Percentiles rank a stretch among this genome's conserved stretches.
phyloP scores from a whole-genome alignment of 2,888 invertebrate species.

The Blera fallax region DNA sequence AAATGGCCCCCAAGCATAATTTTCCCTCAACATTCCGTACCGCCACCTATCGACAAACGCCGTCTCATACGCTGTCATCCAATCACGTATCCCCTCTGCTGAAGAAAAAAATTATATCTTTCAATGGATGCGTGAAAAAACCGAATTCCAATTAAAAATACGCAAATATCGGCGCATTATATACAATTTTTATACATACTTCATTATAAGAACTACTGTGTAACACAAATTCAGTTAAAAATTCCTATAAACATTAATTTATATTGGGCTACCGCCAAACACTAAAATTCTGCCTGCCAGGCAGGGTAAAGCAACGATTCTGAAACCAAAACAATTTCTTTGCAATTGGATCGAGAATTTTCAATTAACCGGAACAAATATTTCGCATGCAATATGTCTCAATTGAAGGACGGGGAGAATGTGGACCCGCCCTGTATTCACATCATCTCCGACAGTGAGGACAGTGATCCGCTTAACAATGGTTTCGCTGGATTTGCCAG shows the following conservation, averaged over 20 bases:
- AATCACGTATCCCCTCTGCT: constrained; percentile 43
- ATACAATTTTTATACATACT: neutral
- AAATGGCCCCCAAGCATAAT: neutral
- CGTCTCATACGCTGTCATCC: constrained; percentile 16
- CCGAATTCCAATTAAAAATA: neutral
- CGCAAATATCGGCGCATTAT: constrained; percentile 9
- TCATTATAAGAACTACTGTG: neutral
- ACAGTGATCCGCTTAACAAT: constrained; percentile 5
- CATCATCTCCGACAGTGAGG: constrained; percentile 58
- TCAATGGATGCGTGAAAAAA: constrained; percentile 33
- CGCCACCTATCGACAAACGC: constrained; percentile 11
- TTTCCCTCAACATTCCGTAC: neutral
- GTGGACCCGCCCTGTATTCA: constrained; percentile 16
- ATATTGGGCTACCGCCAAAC: constrained; percentile 43
- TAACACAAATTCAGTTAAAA: neutral
- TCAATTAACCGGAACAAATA: no score
- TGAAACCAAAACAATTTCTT: constrained; percentile 26
- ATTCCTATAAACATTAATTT: neutral
- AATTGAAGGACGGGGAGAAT: neutral
- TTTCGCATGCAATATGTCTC: constrained; percentile 31
- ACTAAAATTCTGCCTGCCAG: neutral
- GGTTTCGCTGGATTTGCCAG: constrained; percentile 49
- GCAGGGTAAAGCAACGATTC: constrained; percentile 2
- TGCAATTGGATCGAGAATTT: neutral
- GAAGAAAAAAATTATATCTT: constrained; percentile 28